Conservation (phyloP, 2,113 vertebrate genomes). For the Pseudopipra pipra region DNA sequence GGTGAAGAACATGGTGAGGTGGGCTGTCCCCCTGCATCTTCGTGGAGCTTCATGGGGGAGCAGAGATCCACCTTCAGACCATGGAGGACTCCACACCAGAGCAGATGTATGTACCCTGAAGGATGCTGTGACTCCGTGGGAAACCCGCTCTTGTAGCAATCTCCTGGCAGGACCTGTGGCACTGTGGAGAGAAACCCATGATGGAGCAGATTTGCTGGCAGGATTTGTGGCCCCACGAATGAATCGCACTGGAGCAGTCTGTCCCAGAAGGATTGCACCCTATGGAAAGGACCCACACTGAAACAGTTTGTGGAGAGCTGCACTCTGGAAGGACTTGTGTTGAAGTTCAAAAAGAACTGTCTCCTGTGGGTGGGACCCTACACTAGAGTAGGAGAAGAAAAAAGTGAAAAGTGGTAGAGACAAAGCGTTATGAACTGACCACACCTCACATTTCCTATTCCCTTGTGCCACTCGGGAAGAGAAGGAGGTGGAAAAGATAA, state of each 20-base stretch:
- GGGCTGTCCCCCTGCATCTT: no score
- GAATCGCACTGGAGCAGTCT: no score
- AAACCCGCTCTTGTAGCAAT: background rate
- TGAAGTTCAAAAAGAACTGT: background rate
- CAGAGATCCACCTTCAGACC: no score
- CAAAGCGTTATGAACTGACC: background rate
- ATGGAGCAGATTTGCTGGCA: background rate
- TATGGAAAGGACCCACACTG: background rate
- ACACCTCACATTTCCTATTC: no score
- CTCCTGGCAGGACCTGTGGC: background rate
- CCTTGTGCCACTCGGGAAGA: no score
- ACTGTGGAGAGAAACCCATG: fast-evolving
- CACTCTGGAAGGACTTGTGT: background rate
- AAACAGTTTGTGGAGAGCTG: background rate
- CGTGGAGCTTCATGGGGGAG: no score
- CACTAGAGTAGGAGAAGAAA: background rate
- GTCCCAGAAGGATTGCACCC: no score
- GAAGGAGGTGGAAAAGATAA: background rate
- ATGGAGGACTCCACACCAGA: no score
- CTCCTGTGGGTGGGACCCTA: background rate
- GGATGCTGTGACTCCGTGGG: background rate
- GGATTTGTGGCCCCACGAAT: background rate
- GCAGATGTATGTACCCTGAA: background rate
- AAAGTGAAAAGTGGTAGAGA: background rate
- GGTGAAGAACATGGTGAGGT: background rate